Conservation (phyloP, 1,140 invertebrate genomes). For the Atopsyche davidsoni region DNA sequence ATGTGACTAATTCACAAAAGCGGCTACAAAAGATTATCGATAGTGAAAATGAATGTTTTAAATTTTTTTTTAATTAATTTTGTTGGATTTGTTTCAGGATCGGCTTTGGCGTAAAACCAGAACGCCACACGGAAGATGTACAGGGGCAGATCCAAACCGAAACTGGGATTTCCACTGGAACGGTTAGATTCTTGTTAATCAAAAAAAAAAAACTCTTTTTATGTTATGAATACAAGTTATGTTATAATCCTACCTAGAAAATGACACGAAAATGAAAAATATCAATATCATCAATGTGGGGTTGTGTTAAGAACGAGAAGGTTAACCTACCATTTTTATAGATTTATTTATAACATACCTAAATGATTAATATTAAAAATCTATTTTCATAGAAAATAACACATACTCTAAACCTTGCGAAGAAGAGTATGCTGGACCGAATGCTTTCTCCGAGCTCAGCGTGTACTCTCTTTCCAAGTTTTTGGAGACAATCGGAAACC, state of each 20-base stretch:
- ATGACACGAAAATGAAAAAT: too few species aligned
- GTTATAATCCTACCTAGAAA: too few species aligned
- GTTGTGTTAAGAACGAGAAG: too few species aligned
- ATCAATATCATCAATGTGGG: too few species aligned
- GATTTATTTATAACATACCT: neutral
- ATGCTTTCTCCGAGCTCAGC: slow-evolving; percentile 68
- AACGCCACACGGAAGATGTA: slow-evolving; percentile 40
- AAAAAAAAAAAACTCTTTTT: too few species aligned
- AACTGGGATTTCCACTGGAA: slow-evolving; percentile 66
- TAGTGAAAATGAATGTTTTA: neutral
- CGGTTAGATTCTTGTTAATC: too few species aligned
- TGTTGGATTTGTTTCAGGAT: slow-evolving; percentile 31
- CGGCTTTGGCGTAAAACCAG: slow-evolving; percentile 64
- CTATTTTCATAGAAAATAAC: too few species aligned
- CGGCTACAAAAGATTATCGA: neutral
- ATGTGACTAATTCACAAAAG: too few species aligned
- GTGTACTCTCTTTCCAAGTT: slow-evolving; percentile 48
- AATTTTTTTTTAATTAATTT: neutral
- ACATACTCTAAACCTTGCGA: slow-evolving; percentile 59
- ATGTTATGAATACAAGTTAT: too few species aligned
- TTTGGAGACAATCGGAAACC: slow-evolving; percentile 33
- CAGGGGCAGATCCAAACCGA: slow-evolving; percentile 61
- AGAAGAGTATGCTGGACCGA: slow-evolving; percentile 59
- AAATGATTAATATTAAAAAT: slow-evolving; percentile 1
- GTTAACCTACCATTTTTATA: neutral